Evolutionary conservation across 2,113 vertebrate species (phyloP), one percentile per base, ranked within the genome.

Genomic region (Lota lota): DNA sequence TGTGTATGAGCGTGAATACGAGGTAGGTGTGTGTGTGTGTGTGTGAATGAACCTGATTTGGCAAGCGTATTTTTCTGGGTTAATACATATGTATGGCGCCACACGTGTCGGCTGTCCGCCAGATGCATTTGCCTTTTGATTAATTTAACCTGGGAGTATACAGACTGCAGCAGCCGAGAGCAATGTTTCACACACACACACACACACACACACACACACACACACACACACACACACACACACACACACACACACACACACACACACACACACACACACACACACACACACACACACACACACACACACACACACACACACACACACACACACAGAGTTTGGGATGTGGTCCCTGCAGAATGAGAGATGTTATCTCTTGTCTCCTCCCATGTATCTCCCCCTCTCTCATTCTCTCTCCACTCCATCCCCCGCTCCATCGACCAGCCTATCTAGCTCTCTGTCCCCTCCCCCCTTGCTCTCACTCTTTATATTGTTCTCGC

Each of bases 1-100:
- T 56, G 10, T 56, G 11, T 56, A 2, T 56, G 51, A 15, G 51
- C 12, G 40, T 50, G 40, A 6, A 12, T 53, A 17, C 12, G 51
- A 2, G 3, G 51, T 53, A 11, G 2, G 51, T 53, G 51, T 53
- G 51, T 53, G 3, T 53, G 51, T 53, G 3, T 53, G 51, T 53
- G 51, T 53, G 51, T 14, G 51, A 3, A 11, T 14, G 51, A 53
- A 53, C 51, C 51, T 53, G 51, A 53, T 17, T 12, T 2, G 51
- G 12, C 51, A 14, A 21, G 33, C 40, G 20, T 63, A 17, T 18
- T 1, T 56, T 61, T 36, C 11, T 12, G 51, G 12, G 51, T 40
- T 66, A 4, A 76, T 84, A 19, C 82, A 82, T 87, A 73, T 84
- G 78, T 76, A 81, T 81, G 77, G 63, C 40, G 60, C 4, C 18